Conservation (phyloP, 2,888 invertebrate genomes). For the Scaptodrosophila latifasciaeformis region DNA sequence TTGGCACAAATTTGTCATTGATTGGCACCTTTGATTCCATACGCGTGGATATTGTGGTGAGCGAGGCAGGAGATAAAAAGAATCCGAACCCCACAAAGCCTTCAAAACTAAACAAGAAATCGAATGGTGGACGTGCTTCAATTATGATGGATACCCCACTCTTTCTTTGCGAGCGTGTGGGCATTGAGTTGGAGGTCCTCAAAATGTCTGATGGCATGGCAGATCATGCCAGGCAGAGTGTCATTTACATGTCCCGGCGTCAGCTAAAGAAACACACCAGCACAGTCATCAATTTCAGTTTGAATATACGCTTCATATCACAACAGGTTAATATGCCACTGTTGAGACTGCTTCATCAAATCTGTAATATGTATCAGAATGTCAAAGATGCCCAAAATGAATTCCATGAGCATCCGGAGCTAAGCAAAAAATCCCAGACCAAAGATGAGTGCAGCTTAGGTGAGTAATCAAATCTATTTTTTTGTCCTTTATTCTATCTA, state of each 20-base stretch:
- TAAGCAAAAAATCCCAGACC: conserved; percentile 74
- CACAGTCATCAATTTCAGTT: conserved; percentile 91
- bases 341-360: conserved; percentile 92
- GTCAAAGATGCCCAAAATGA: conserved; percentile 96
- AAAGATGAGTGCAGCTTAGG: conserved; percentile 81
- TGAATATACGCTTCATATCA: conserved; percentile 91
- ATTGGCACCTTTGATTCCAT: conserved; percentile 90
- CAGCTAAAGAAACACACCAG: conserved; percentile 94
- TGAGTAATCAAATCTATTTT: too few species aligned
- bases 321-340: conserved; percentile 98
- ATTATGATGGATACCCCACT: conserved; percentile 80
- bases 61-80: conserved; percentile 83
- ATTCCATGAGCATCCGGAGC: conserved; percentile 82
- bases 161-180: conserved; percentile 93
- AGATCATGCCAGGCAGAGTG: conserved; percentile 88
- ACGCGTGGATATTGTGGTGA: conserved; percentile 95
- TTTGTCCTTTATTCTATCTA: neutral
- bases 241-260: conserved; percentile 89
- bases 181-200: conserved; percentile 90
- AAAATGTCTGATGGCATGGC: conserved; percentile 93
- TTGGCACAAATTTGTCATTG: conserved; percentile 90
- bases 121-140: conserved; percentile 60
- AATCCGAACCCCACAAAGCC: conserved; percentile 59
- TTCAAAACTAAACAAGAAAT: conserved; percentile 65
- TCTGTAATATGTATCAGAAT: conserved; percentile 98